Conservation (phyloP, 2,888 invertebrate species). For the Elmis aenea region DNA sequence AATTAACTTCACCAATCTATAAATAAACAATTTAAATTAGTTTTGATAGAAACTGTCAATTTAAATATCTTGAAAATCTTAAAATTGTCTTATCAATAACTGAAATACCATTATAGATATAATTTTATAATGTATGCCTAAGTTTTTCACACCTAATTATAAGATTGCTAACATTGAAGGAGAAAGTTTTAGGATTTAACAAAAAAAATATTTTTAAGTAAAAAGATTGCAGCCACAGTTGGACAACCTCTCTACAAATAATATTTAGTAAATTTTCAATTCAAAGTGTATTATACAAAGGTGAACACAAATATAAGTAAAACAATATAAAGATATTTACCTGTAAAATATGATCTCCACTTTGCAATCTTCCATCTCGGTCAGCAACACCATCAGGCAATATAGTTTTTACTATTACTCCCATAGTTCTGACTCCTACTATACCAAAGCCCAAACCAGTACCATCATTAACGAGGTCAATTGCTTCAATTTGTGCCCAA, state of each 20-base stretch:
- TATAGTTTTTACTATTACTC: constrained; percentile 99
- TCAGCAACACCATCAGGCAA: constrained; percentile 97
- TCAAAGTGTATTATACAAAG: no score
- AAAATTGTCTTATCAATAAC: not conserved
- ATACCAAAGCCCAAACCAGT: constrained; percentile 98
- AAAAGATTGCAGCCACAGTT: no score
- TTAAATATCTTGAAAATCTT: not conserved
- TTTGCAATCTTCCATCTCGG: constrained; percentile 91
- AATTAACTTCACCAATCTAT: constrained; percentile 53
- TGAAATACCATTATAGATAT: no score
- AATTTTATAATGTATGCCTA: no score
- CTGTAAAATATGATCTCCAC: constrained; percentile 97
- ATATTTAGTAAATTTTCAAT: no score
- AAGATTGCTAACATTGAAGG: no score
- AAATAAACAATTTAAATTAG: constrained; percentile 16
- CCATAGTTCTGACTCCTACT: constrained; percentile 94
- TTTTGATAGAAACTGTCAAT: constrained; percentile 1
- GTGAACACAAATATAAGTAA: no score
- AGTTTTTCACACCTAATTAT: no score
- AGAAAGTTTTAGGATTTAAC: no score
- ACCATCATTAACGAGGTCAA: constrained; percentile 96
- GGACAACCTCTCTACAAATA: no score
- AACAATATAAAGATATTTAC: constrained; percentile 56
- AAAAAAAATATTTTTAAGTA: no score
- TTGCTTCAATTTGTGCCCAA: constrained; percentile 96